Evolutionary conservation across 2,113 vertebrate species (phyloP).

Genomic region (Neodon shergylaensis): DNA sequence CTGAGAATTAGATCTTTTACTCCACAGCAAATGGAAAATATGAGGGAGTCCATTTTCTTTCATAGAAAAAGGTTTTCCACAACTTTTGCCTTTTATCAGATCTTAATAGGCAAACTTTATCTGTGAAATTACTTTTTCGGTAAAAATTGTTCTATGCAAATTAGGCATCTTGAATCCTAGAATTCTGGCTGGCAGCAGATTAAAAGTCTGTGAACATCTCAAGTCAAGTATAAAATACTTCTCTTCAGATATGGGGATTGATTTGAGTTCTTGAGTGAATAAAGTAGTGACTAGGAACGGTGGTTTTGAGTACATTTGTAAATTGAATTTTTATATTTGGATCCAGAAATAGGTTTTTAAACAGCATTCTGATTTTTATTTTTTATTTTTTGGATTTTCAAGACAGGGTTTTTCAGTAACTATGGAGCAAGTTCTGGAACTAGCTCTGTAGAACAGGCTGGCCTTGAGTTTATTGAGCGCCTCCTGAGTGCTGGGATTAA

Average conservation of each 20-base stretch:
- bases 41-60: conserved; percentile 56
- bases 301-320: conserved; percentile 1
- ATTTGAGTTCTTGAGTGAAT: conserved; percentile 25
- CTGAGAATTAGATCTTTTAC: conserved; percentile 73
- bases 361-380: background rate
- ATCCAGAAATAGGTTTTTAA: conserved; percentile 32
- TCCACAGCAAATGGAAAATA: conserved; percentile 75
- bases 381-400: too few relatives aligned
- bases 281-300: conserved; percentile 34
- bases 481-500: too few relatives aligned
- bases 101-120: conserved; percentile 67
- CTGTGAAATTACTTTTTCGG: conserved; percentile 61
- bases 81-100: conserved; percentile 69
- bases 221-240: conserved; percentile 48
- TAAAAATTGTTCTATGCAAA: conserved; percentile 70
- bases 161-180: conserved; percentile 40
- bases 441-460: too few relatives aligned
- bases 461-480: too few relatives aligned
- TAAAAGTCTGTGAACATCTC: conserved; percentile 51
- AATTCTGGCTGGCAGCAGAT: conserved; percentile 43
- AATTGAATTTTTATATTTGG: background rate
- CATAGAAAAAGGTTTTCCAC: conserved; percentile 55
- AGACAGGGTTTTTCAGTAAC: too few relatives aligned
- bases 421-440: too few relatives aligned
- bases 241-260: background rate